Percentiles rank a stretch among this genome's conserved stretches.
Evolutionary conservation across 2,797 vertebrate genomes (phyloP).

Genomic region (Notamacropus eugenii): DNA sequence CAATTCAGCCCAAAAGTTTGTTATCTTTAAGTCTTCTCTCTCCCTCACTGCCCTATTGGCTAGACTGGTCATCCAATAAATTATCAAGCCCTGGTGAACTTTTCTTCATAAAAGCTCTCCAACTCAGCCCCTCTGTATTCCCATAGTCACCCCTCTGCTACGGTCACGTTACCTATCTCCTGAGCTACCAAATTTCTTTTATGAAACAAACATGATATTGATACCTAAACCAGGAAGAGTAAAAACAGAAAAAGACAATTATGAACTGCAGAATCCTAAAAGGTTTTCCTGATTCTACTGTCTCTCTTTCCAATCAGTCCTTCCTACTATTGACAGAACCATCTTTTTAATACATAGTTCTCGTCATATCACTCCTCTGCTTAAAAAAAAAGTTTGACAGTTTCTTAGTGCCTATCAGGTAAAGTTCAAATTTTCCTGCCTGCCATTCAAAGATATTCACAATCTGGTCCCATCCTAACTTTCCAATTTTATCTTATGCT

Average conservation of each 20-base stretch:
- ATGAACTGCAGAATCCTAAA: neutral
- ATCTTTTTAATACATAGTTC: neutral
- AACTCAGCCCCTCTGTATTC: neutral
- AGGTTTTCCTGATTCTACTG: neutral
- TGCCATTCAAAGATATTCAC: neutral
- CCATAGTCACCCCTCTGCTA: neutral
- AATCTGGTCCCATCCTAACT: neutral
- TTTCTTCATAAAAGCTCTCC: neutral
- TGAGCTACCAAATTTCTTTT: neutral
- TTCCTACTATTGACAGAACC: neutral
- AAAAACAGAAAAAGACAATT: neutral
- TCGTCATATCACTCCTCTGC: neutral
- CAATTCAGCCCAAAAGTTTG: neutral
- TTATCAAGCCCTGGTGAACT: neutral
- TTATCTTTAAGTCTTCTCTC: neutral
- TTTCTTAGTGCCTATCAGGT: neutral
- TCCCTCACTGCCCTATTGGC: neutral
- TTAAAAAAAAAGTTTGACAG: neutral
- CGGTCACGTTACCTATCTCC: neutral
- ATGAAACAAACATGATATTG: neutral
- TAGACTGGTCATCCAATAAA: neutral
- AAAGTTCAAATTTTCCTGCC: neutral
- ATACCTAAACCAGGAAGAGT: neutral
- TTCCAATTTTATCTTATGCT: neutral
- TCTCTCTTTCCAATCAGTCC: neutral